Evolutionary conservation across 2,888 invertebrate species (phyloP), one percentile per base, ranked within the genome.

Genomic region (Drosophila phalerata): DNA sequence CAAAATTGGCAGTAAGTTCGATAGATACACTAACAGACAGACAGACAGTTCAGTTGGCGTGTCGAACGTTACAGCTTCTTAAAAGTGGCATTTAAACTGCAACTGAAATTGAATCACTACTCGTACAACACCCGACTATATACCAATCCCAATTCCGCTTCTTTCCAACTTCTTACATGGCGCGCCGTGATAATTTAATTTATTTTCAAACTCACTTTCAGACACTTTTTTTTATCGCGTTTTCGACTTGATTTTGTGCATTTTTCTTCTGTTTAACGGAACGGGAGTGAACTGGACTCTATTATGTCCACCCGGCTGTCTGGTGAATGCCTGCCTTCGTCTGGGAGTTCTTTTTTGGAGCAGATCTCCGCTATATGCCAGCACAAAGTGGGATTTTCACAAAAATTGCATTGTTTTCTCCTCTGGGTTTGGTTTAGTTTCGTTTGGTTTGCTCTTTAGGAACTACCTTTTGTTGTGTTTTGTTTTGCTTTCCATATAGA

Each of bases 171-270:
- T 87, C 87, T 84, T 84, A 77, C 61, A 67, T 81, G 84, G 70
- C 66, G 53, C 69, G 57, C 64, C 68, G 73, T 79, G 85, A 81
- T 85, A 89, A 85, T 85, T 85, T 85, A 81, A 85, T 85, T 85
- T 89, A 81, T 76, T 87, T 89, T 77, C 89, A 83, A 83, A 88
- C 89, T 88, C 84, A 84, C 83, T 88, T 86, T 74, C 70, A 43
- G 58, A 62, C 67, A 80, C n/a, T n/a, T 84, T 65, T 71, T 73
- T 73, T 57, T 42, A 58, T 53, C 69, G 64, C 63, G 51, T 63
- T 71, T 66, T 79, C 58, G 55, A 73, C 84, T 86, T 88, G 73
- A 80, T 69, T 88, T 66, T 72, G 65, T 77, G 87, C 58, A 80
- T 69, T 71, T 67, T 55, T 58, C 79, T 62, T 87, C 73, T 69